Percentiles rank a stretch among this genome's conserved stretches.
These are phyloP conservation scores for Diabrotica balteata DNA, from an alignment of 2,888 invertebrate genomes.

Conservation along the genomic window DNA sequence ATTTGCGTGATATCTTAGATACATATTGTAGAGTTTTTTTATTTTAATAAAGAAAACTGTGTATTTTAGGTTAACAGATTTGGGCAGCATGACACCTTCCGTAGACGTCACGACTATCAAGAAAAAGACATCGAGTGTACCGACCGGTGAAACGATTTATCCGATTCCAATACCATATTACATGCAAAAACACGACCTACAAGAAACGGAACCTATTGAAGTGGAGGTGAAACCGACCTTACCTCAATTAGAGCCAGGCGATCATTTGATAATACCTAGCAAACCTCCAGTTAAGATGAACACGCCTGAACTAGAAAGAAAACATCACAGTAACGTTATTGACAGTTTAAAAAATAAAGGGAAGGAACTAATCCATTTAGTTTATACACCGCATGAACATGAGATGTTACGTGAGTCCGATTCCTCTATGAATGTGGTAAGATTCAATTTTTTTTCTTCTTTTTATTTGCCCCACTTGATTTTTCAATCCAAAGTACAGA, in stretches of 20 bases:
- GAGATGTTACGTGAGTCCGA: conserved; percentile 55
- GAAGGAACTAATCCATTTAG: conserved; percentile 65
- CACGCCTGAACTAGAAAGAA: conserved; percentile 60
- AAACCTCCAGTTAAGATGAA: conserved; percentile 26
- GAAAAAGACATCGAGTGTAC: conserved; percentile 68
- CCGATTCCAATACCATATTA: conserved; percentile 55
- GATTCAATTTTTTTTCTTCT: conserved; percentile 31
- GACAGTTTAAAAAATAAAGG: conserved; percentile 64
- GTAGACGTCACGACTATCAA: conserved; percentile 60
- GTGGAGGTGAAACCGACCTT: conserved; percentile 52
- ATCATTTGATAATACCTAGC: conserved; percentile 65
- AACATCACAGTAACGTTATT: conserved; percentile 59
- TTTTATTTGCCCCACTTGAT: background rate
- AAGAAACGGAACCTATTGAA: conserved; percentile 46
- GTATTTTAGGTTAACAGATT: conserved; percentile 72
- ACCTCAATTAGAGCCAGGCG: conserved; percentile 70
- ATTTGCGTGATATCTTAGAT: too few relatives aligned
- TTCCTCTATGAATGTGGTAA: conserved; percentile 43
- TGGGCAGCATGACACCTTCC: conserved; percentile 71
- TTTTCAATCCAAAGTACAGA: background rate
- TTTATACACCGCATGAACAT: conserved; percentile 59
- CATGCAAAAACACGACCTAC: conserved; percentile 46
- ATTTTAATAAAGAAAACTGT: too few relatives aligned
- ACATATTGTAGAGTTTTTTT: too few relatives aligned
- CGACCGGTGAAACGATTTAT: conserved; percentile 59